These are phyloP conservation scores for Eucidaris tribuloides DNA, from an alignment of 35 echinoderm and acorn worm species.

Conservation along the genomic window DNA sequence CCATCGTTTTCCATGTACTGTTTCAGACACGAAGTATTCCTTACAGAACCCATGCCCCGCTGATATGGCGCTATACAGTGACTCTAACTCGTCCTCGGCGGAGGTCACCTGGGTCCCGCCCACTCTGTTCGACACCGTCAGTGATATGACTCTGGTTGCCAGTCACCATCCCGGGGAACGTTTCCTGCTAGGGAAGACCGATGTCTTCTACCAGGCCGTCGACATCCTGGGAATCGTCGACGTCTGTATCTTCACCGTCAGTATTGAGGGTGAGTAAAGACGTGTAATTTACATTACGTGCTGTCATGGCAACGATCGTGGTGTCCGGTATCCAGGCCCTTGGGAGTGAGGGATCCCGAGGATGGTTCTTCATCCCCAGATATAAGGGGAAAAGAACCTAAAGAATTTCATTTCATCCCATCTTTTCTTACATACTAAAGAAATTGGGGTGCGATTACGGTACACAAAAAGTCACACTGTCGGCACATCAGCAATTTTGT, in stretches of 20 bases:
- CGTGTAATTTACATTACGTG: too few species aligned
- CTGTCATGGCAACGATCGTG: too few species aligned
- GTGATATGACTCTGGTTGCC: not conserved
- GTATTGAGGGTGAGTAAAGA: not conserved
- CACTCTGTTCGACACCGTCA: not conserved
- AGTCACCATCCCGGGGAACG: not conserved
- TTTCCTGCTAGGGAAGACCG: not conserved
- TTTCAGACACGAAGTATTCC: not conserved
- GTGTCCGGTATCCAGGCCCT: too few species aligned
- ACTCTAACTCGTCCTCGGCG: not conserved
- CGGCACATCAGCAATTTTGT: too few species aligned
- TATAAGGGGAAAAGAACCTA: too few species aligned
- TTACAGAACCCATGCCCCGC: not conserved
- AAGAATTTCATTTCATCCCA: too few species aligned
- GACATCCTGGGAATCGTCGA: not conserved
- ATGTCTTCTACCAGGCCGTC: not conserved
- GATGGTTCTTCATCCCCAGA: too few species aligned
- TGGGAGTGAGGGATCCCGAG: too few species aligned
- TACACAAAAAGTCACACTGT: too few species aligned
- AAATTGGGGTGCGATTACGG: too few species aligned
- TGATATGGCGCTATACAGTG: not conserved
- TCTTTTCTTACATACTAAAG: too few species aligned
- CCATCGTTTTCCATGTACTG: too few species aligned
- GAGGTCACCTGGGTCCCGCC: not conserved
- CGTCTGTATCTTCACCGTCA: not conserved